These are phyloP conservation scores for Xanthorhoe designata DNA, from an alignment of 2,888 invertebrate species.

Conservation along the genomic window DNA sequence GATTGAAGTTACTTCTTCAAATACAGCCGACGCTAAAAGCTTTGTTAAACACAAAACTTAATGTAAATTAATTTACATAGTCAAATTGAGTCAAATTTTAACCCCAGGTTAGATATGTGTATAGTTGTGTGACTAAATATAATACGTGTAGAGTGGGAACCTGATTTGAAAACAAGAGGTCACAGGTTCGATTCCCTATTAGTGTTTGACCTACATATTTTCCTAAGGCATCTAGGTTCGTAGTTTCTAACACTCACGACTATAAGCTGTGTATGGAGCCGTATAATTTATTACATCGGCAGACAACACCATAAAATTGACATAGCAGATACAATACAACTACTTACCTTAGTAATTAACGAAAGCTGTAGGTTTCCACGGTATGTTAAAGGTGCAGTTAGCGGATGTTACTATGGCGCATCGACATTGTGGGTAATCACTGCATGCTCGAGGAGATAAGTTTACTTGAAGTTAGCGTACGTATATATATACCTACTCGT, in stretches of 20 bases:
- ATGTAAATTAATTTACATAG: no score
- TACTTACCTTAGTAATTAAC: conserved; percentile 20
- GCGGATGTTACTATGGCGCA: not conserved
- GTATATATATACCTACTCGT: not conserved
- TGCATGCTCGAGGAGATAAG: not conserved
- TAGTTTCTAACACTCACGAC: conserved; percentile 19
- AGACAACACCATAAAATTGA: conserved; percentile 29
- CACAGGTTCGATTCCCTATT: conserved; percentile 18
- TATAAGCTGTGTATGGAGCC: conserved; percentile 22
- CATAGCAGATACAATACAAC: conserved; percentile 8
- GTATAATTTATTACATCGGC: conserved; percentile 15
- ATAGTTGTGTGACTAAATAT: no score
- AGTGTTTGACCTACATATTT: conserved; percentile 18
- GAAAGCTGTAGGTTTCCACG: conserved; percentile 19
- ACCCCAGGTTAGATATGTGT: no score
- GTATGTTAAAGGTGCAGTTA: conserved; percentile 10
- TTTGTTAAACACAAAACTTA: no score
- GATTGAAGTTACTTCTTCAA: no score
- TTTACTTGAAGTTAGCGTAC: not conserved
- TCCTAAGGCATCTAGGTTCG: conserved; percentile 6
- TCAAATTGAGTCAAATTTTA: no score
- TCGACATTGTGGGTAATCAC: not conserved
- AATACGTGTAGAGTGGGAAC: not conserved
- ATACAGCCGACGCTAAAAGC: no score
- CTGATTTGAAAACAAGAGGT: conserved; percentile 10